Percentiles rank a stretch among this genome's conserved stretches.
These are phyloP conservation scores for Lysandra bellargus DNA, from an alignment of 2,888 invertebrate genomes.

Conservation along the genomic window DNA sequence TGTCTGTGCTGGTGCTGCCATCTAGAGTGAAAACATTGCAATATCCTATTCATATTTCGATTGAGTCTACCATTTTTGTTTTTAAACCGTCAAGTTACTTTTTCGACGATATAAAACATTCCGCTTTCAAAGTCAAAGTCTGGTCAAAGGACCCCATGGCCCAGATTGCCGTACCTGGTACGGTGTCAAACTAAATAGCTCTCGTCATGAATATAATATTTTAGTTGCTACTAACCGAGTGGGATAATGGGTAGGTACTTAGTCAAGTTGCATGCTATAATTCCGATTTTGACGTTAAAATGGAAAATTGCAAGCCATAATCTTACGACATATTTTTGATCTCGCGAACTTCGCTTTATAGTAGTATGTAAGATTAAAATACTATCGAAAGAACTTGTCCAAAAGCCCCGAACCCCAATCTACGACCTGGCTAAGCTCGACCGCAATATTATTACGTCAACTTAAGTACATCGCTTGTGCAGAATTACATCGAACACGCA, in stretches of 20 bases:
- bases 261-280: neutral
- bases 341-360: too few species aligned
- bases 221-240: neutral
- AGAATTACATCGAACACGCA: slow-evolving; percentile 17
- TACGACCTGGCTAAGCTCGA: neutral
- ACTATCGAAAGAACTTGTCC: too few species aligned
- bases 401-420: neutral
- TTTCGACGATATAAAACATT: neutral
- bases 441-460: slow-evolving; percentile 27
- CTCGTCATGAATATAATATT: neutral
- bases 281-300: neutral
- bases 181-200: neutral
- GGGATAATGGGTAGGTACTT: neutral
- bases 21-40: too few species aligned
- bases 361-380: too few species aligned
- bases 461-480: neutral
- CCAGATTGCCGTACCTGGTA: neutral
- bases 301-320: neutral
- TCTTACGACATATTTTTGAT: neutral
- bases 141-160: neutral
- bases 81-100: neutral
- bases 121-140: neutral
- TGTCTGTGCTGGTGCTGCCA: too few species aligned
- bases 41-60: neutral
- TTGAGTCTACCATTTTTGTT: neutral